Conservation (phyloP, 2,888 invertebrate species). For the Lithosia quadra region DNA sequence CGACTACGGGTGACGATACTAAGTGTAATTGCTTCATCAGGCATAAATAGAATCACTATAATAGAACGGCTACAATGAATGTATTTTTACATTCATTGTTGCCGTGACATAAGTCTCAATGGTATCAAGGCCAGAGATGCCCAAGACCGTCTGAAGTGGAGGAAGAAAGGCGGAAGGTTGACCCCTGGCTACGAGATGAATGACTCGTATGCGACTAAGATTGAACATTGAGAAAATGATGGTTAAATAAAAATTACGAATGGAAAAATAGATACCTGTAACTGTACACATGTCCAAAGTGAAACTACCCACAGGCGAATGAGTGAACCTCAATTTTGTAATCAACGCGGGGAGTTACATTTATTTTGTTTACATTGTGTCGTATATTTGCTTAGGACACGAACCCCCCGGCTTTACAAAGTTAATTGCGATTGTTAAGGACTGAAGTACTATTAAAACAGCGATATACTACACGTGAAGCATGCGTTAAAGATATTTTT, state of each 20-base stretch:
- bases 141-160: too few species aligned
- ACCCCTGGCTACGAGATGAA: too few species aligned
- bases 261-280: background rate
- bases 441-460: constrained; percentile 35
- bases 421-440: constrained; percentile 67
- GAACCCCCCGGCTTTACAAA: constrained; percentile 57
- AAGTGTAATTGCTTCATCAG: too few species aligned
- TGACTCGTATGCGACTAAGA: too few species aligned
- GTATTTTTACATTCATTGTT: too few species aligned
- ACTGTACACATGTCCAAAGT: constrained; percentile 14
- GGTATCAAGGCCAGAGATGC: too few species aligned
- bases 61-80: too few species aligned
- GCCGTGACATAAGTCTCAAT: too few species aligned
- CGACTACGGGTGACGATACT: too few species aligned
- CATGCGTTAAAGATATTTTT: constrained; percentile 57
- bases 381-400: constrained; percentile 71
- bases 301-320: constrained; percentile 21
- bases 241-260: background rate
- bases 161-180: too few species aligned
- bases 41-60: too few species aligned
- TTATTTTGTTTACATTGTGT: constrained; percentile 57
- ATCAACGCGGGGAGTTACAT: constrained; percentile 46
- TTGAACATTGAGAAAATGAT: too few species aligned
- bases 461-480: constrained; percentile 45
- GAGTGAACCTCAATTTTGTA: constrained; percentile 50